Base-by-base conservation (phyloP, 2,113 vertebrate genomes). In the Tauraco erythrolophus region DNA sequence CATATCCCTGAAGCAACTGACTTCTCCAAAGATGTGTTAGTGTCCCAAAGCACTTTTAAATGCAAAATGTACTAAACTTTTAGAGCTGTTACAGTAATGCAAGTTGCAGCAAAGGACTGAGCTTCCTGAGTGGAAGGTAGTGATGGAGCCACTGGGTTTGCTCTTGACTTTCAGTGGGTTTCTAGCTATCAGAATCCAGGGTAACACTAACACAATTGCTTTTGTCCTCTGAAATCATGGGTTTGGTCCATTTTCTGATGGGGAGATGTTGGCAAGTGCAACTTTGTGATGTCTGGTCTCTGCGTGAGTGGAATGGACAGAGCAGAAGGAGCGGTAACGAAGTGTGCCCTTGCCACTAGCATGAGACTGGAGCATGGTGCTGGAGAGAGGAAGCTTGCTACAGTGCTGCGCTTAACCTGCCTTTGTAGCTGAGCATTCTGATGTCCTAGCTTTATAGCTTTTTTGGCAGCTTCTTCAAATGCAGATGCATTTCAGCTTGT, bases 171-270 rank as follows among this genome's bases (percentile, higher is more conserved):
- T 65, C 53, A 71, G 57, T 88, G 86, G 89, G 43, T 60, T 94
- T 60, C 61, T 66, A 90, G 51, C 33, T 84, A 13, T 37, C 77
- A 39, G 50, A 80, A 61, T 58, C 45, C 62, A 80, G 37, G 31
- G 31, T 95, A 72, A 68, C 45, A 53, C 78, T 62, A 94, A 91
- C 33, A 60, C 39, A 75, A 48, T 62, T 89, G 39, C 78, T 89
- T 88, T 92, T 94, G 95, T 97, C 95, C 97, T 97, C 97, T 97
- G 96, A 97, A 94, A 57, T 79, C 2, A 0, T 84, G 94, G 92
- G 92, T 96, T 97, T 96, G 96, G 96, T 94, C 95, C 92, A 95
- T 97, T 96, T 97, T 97, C 95, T 97, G 97, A 71, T 72, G 91
- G 69, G 69, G 94, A 95, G 86, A 94, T 91, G 57, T 2, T 94